Conservation (phyloP, 2,797 vertebrate species). For the Kryptopterus vitreolus region DNA sequence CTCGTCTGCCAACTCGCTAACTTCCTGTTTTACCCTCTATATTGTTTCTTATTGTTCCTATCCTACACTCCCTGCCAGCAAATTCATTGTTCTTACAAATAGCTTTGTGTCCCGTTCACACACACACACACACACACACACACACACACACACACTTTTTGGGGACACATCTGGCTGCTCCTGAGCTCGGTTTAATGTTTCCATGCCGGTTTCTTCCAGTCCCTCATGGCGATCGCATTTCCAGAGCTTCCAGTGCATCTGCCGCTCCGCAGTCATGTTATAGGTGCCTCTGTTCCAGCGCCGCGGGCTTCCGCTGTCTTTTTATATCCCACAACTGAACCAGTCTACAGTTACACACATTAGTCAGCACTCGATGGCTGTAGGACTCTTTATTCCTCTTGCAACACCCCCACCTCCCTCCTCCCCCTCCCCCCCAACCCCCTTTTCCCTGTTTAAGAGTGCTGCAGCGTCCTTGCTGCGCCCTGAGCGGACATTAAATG, state of each 20-base stretch:
- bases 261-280: constrained; percentile 35
- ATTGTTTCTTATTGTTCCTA: not conserved
- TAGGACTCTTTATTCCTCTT: constrained; percentile 15
- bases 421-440: too few species aligned
- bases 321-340: constrained; percentile 55
- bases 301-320: constrained; percentile 47
- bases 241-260: constrained; percentile 48
- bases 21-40: not conserved
- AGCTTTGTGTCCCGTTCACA: not conserved
- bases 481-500: constrained; percentile 20
- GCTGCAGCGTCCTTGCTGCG: constrained; percentile 18
- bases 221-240: constrained; percentile 6
- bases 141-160: not conserved
- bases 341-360: constrained; percentile 54
- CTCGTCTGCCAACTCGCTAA: not conserved
- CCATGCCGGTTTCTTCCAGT: not conserved
- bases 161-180: not conserved
- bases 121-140: not conserved
- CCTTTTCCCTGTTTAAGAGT: constrained; percentile 1
- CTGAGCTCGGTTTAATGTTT: constrained; percentile 13
- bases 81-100: not conserved
- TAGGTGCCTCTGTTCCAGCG: constrained; percentile 33
- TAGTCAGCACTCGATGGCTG: constrained; percentile 63
- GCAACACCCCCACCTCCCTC: not conserved
- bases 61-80: not conserved